Evolutionary conservation across 2,888 invertebrate species (phyloP).

Genomic region (Sceliomorpha sp.): DNA sequence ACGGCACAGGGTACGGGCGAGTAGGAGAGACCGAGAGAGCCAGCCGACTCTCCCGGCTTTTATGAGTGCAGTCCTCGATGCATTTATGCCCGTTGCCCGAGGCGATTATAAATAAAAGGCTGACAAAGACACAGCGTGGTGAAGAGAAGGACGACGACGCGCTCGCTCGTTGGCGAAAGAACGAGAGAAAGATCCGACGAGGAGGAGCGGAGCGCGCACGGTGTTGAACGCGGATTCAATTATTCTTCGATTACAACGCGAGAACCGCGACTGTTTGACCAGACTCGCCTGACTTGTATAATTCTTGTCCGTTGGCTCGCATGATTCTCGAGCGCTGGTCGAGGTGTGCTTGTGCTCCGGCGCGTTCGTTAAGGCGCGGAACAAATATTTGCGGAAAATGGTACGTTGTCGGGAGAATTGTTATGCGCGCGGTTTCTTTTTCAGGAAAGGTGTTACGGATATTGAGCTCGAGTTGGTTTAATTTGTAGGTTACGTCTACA

Average conservation of each 20-base stretch:
- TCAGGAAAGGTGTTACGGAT: constrained; percentile 34
- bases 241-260: constrained; percentile 76
- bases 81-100: constrained; percentile 70
- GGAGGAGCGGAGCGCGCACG: constrained; percentile 56
- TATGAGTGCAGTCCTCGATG: constrained; percentile 75
- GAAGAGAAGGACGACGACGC: constrained; percentile 22
- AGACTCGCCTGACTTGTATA: constrained; percentile 27
- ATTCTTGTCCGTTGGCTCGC: constrained; percentile 35
- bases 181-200: constrained; percentile 43
- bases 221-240: constrained; percentile 72
- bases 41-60: constrained; percentile 60
- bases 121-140: constrained; percentile 25
- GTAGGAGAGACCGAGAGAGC: constrained; percentile 57
- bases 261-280: constrained; percentile 58
- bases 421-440: constrained; percentile 43
- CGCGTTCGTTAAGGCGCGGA: too few relatives aligned
- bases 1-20: constrained; percentile 45
- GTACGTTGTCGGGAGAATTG: constrained; percentile 30
- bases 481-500: too few relatives aligned
- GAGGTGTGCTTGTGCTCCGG: constrained; percentile 32
- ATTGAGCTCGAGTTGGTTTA: constrained; percentile 17
- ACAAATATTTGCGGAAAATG: too few relatives aligned
- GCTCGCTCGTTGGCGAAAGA: constrained; percentile 25
- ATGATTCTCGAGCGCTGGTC: constrained; percentile 26
- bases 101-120: constrained; percentile 77